These are phyloP conservation scores for Galaxea fascicularis DNA, from an alignment of 92 coral and sea anemone species.

Conservation along the genomic window DNA sequence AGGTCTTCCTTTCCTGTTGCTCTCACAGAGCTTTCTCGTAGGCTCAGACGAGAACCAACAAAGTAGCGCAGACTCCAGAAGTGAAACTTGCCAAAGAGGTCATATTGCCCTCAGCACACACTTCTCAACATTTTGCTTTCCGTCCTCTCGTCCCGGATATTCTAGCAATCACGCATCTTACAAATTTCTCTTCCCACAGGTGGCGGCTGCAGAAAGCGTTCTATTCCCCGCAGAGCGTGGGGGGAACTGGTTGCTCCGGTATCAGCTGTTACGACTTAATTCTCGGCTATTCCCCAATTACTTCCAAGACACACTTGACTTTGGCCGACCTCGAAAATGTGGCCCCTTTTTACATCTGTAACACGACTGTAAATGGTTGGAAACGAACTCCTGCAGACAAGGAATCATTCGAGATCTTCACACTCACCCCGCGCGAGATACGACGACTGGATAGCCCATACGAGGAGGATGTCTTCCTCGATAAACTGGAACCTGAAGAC, in stretches of 20 bases:
- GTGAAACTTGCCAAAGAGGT: no score
- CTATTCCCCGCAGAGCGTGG: constrained; percentile 60
- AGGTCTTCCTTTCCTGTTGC: no score
- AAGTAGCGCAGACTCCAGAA: no score
- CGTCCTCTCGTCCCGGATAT: no score
- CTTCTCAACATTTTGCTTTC: no score
- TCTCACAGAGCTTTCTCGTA: no score
- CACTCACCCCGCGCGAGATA: constrained; percentile 25
- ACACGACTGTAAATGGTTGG: constrained; percentile 62
- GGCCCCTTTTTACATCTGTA: constrained; percentile 67
- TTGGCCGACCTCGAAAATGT: constrained; percentile 58
- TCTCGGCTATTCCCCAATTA: constrained; percentile 3
- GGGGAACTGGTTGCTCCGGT: constrained; percentile 62
- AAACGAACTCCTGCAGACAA: constrained; percentile 22
- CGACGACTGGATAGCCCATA: constrained; percentile 31
- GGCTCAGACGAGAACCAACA: no score
- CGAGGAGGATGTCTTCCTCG: constrained; percentile 29
- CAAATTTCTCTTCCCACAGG: neutral
- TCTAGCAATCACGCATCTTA: no score
- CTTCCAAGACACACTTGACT: constrained; percentile 10
- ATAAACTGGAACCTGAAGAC: constrained; percentile 3
- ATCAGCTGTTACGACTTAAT: constrained; percentile 50
- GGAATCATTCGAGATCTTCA: constrained; percentile 16
- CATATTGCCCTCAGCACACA: no score
- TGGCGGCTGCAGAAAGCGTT: constrained; percentile 69